Evolutionary conservation across 2,113 vertebrate genomes (phyloP).

Genomic region (Tachycineta bicolor): DNA sequence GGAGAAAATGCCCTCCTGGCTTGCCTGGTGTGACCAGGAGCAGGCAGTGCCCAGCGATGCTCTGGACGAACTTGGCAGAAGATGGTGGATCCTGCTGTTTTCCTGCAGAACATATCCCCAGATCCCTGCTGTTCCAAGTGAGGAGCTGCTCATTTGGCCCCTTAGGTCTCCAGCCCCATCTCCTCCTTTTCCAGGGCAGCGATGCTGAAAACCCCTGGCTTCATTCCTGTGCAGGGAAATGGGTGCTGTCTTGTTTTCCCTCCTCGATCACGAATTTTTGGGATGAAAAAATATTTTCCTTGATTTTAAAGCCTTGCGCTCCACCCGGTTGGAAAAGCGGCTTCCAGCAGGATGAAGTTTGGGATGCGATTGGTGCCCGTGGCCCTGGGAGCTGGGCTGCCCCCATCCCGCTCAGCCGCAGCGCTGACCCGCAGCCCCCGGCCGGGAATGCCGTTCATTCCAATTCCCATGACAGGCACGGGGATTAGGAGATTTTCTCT

Average conservation of each 20-base stretch:
- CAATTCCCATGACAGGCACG: neutral
- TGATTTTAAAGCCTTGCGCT: neutral
- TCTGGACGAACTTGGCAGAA: neutral
- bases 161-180: neutral
- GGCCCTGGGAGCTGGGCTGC: accelerated
- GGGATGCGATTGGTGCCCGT: accelerated
- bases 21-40: neutral
- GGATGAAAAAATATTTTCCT: constrained; percentile 41
- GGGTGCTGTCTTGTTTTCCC: neutral
- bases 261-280: neutral
- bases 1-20: neutral
- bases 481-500: constrained; percentile 40
- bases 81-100: neutral
- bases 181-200: neutral
- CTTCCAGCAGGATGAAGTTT: neutral
- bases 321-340: neutral
- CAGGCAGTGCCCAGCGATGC: accelerated
- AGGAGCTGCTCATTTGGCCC: neutral
- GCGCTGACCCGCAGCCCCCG: neutral
- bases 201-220: neutral
- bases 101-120: neutral
- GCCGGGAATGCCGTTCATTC: neutral
- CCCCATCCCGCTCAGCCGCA: accelerated
- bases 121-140: neutral
- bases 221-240: neutral